Conservation (phyloP, 2,797 vertebrate genomes). For the Neostethus bicornis region DNA sequence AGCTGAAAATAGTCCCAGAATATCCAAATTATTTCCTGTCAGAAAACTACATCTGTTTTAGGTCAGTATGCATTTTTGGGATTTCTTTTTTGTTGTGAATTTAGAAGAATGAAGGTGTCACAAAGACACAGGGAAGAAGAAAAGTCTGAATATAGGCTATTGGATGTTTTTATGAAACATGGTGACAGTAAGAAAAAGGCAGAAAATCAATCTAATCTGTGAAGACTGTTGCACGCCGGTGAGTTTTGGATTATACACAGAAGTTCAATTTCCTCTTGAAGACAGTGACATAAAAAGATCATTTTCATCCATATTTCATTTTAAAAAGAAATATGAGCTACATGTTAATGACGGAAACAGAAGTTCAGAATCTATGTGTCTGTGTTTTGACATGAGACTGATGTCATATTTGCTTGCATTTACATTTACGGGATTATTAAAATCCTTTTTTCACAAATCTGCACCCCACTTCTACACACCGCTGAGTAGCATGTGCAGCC, state of each 20-base stretch:
- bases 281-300: constrained; percentile 38
- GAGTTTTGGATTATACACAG: constrained; percentile 52
- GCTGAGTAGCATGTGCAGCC: constrained; percentile 40
- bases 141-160: neutral
- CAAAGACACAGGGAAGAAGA: neutral
- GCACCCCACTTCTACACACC: constrained; percentile 41
- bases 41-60: neutral
- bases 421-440: too few relatives aligned
- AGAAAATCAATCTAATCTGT: constrained; percentile 27
- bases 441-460: constrained; percentile 36
- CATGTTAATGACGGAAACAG: too few relatives aligned
- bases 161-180: constrained; percentile 23
- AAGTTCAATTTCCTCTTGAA: constrained; percentile 26
- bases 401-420: too few relatives aligned
- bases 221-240: constrained; percentile 34
- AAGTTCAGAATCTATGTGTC: too few relatives aligned
- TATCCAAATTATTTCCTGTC: neutral
- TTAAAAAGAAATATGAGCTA: constrained; percentile 21
- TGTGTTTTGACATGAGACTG: too few relatives aligned
- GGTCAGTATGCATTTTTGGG: neutral
- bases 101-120: neutral
- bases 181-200: constrained; percentile 48
- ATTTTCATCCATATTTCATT: constrained; percentile 16
- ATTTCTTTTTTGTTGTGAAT: neutral
- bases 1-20: constrained; percentile 5